Conservation (phyloP, 1,140 invertebrate species). For the Aphelenchoides fujianensis region DNA sequence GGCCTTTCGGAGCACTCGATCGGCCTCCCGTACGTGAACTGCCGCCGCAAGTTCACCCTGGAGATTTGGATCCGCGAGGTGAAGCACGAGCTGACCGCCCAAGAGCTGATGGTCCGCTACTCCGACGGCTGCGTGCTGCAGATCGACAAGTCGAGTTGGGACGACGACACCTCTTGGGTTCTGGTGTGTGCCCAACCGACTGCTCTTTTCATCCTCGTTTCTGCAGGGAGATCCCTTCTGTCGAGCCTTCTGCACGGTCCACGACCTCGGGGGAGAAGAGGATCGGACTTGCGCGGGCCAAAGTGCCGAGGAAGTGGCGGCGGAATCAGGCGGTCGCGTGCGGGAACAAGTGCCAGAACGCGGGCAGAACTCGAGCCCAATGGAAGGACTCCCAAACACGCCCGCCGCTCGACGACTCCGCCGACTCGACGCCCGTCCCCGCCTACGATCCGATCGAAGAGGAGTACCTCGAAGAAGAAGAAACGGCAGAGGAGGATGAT, state of each 20-base stretch:
- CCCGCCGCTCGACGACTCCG: not conserved
- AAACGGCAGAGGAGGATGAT: too few relatives aligned
- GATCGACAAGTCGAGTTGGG: not conserved
- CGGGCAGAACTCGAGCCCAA: not conserved
- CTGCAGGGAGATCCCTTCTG: slow-evolving; percentile 5
- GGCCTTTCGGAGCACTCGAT: not conserved
- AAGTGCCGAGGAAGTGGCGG: not conserved
- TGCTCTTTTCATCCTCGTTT: slow-evolving; percentile 1
- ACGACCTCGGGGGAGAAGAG: not conserved
- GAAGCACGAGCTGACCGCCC: not conserved
- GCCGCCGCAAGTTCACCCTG: slow-evolving; percentile 3
- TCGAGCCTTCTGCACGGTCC: slow-evolving; percentile 1
- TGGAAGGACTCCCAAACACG: not conserved
- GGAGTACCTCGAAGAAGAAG: not conserved
- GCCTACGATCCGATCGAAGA: not conserved
- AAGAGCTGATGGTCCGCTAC: slow-evolving; percentile 18
- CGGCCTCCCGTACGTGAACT: slow-evolving; percentile 5
- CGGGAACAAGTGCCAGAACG: not conserved
- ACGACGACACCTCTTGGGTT: slow-evolving; percentile 12
- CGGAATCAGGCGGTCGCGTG: not conserved
- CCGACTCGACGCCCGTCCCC: not conserved
- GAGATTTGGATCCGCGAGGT: not conserved
- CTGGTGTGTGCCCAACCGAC: not conserved
- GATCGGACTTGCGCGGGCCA: not conserved
- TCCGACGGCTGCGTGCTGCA: slow-evolving; percentile 19